These are phyloP conservation scores for Willowsia nigromaculata DNA, from an alignment of 2,888 invertebrate genomes.

Conservation along the genomic window DNA sequence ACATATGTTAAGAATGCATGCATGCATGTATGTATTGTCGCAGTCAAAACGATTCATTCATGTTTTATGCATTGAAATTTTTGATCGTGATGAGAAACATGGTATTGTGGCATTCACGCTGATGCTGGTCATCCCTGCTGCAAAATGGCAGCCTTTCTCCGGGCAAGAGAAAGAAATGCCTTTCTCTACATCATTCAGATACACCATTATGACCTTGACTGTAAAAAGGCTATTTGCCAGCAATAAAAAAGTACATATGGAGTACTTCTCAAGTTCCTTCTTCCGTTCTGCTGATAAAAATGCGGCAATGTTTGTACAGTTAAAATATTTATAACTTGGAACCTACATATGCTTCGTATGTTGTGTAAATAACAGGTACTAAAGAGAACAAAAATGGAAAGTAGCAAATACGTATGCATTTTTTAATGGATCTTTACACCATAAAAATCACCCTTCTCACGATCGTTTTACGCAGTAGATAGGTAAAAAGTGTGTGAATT, in stretches of 20 bases:
- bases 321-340: no score
- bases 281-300: slow-evolving; percentile 10
- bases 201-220: neutral
- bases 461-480: no score
- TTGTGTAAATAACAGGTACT: no score
- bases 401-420: neutral
- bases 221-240: neutral
- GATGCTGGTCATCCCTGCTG: neutral
- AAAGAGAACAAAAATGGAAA: no score
- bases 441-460: no score
- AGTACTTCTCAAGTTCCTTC: neutral
- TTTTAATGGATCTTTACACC: no score
- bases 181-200: neutral
- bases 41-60: neutral
- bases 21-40: neutral
- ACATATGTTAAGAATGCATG: neutral
- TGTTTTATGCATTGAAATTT: neutral
- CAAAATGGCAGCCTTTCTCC: no score
- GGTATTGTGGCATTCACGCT: neutral
- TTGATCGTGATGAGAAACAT: neutral
- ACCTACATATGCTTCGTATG: no score
- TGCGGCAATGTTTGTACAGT: slow-evolving; percentile 15
- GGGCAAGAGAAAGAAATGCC: neutral
- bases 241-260: neutral
- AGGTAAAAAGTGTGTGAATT: no score